Base-by-base conservation (phyloP, 1,140 invertebrate genomes). In the Ostrea edulis region DNA sequence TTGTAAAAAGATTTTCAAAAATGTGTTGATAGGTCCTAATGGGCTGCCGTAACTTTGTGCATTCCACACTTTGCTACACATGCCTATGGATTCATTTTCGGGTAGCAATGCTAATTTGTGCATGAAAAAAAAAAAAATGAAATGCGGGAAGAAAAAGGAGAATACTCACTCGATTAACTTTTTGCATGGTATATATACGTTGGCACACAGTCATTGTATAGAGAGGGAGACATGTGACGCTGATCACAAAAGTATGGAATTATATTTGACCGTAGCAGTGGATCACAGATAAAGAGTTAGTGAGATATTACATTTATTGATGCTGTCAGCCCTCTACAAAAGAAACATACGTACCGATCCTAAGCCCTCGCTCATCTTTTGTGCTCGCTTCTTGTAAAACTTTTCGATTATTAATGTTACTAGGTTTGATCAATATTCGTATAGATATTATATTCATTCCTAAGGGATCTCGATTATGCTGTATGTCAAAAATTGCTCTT, bases 381-480 rank as follows among this genome's bases (percentile, higher is more conserved):
- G 68, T 77, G 22, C 7, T 17, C 68, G 25, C 14, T 12, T 14
- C 22, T 29, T 62, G 58, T 14, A 44, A 35, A 22, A 14, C 25
- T 12, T 29, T 77, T 77, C 14, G 68, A 77, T 77, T 22, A 77
- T 77, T 77, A 77, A 77, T 77, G 68, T 11, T 62, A 2, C 22
- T 9, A 2, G 25, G 17, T 77, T 17, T 71, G 68, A 77, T 77
- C 68, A 77, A 77, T 77, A 77, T 77, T 25, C 11, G 29, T 22
- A 35, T 77, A 77, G 68, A 77, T 77, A 77, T 77, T 35, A 77
- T 77, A 77, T 77, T 77, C 25, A 29, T 77, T 77, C 68, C 68
- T 35, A 14, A 77, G 68, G 68, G 68, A 77, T 12, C 22, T 11
- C 25, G 9, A 77, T 29, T 77, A 77, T 29, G 68, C 25, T 77